Conservation (phyloP, 2,797 vertebrate species). For the Apogon talboti region DNA sequence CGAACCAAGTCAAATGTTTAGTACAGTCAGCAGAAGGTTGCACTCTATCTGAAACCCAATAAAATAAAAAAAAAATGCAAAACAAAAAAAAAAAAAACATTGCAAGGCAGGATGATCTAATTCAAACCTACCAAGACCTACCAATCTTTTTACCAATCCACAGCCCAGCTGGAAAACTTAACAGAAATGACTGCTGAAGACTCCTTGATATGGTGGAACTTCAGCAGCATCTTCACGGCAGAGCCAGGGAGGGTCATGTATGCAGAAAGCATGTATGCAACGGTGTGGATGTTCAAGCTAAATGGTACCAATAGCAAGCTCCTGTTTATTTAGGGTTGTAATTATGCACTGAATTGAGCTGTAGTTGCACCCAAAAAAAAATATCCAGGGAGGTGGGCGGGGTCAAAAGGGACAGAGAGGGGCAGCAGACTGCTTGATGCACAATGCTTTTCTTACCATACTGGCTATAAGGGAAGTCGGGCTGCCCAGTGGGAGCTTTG, state of each 20-base stretch:
- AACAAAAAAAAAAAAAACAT: slow-evolving; percentile 67
- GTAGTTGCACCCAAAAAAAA: slow-evolving; percentile 52
- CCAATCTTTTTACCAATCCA: slow-evolving; percentile 64
- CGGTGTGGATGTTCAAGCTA: slow-evolving; percentile 77
- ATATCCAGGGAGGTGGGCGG: slow-evolving; percentile 50
- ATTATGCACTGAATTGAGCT: slow-evolving; percentile 54
- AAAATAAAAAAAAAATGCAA: slow-evolving; percentile 43
- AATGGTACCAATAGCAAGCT: slow-evolving; percentile 72
- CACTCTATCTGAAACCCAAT: slow-evolving; percentile 32
- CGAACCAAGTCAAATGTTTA: slow-evolving; percentile 41
- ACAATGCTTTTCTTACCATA: slow-evolving; percentile 90
- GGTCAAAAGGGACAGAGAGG: slow-evolving; percentile 46
- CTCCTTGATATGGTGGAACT: slow-evolving; percentile 52
- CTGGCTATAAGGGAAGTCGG: slow-evolving; percentile 97
- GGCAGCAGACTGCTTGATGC: slow-evolving; percentile 49
- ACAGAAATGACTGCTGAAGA: slow-evolving; percentile 63
- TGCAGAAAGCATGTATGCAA: slow-evolving; percentile 75
- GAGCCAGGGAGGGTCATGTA: slow-evolving; percentile 59
- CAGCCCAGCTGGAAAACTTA: slow-evolving; percentile 53
- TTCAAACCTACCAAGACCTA: slow-evolving; percentile 78
- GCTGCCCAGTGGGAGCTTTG: slow-evolving; percentile 95
- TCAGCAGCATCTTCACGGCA: slow-evolving; percentile 66
- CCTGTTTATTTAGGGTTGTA: slow-evolving; percentile 54
- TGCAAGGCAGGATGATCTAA: slow-evolving; percentile 88
- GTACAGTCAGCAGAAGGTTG: slow-evolving; percentile 31